Percentiles rank a stretch among this genome's conserved stretches.
phyloP scores from a whole-genome alignment of 2,113 vertebrate species.

The Mastomys coucha region DNA sequence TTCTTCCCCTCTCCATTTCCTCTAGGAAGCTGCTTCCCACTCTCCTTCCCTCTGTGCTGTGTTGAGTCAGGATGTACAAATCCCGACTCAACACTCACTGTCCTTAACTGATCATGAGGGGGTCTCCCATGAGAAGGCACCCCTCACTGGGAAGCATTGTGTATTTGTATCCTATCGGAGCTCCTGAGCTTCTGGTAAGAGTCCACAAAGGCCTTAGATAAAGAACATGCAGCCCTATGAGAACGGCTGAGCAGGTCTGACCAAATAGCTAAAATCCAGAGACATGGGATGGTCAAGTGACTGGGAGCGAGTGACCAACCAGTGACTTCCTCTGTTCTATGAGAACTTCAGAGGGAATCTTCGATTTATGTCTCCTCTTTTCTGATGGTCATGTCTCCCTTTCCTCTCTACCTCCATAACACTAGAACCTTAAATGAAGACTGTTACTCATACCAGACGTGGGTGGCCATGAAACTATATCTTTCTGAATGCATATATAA shows the following conservation, averaged over 20 bases:
- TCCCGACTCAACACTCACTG: too few species aligned
- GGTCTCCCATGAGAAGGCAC: not conserved
- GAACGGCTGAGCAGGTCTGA: not conserved
- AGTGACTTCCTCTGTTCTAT: not conserved
- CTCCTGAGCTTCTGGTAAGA: not conserved
- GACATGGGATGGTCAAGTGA: not conserved
- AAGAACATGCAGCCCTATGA: accelerated
- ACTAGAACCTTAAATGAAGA: not conserved
- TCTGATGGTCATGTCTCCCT: not conserved
- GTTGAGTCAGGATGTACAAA: not conserved
- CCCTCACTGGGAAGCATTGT: not conserved
- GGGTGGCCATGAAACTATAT: not conserved
- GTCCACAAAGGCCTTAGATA: not conserved
- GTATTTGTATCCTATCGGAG: not conserved
- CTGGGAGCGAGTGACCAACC: not conserved
- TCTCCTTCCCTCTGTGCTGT: not conserved
- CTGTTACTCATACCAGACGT: not conserved
- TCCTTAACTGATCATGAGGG: not conserved
- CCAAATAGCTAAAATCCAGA: not conserved
- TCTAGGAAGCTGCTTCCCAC: not conserved
- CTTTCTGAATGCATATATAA: not conserved
- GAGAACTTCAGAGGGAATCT: not conserved
- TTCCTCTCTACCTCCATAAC: not conserved
- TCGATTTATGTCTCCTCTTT: not conserved
- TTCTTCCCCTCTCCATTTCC: not conserved